Conservation (phyloP, 2,113 vertebrate genomes). For the Hipposideros armiger region DNA sequence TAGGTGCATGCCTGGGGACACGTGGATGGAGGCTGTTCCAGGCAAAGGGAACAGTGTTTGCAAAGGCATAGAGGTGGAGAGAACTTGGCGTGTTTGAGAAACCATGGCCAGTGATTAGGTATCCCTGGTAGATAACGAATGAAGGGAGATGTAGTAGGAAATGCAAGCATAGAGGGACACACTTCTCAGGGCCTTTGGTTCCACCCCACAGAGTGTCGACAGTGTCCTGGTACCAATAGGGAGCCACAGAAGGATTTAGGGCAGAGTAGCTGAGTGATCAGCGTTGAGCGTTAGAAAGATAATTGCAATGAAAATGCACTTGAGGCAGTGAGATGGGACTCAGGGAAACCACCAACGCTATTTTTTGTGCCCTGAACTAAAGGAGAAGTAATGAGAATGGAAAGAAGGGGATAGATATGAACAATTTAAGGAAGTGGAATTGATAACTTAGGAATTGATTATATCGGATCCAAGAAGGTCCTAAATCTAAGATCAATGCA, state of each 20-base stretch:
- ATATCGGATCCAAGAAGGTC: not conserved
- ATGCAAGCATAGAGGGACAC: no score
- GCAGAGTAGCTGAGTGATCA: not conserved
- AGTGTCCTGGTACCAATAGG: not conserved
- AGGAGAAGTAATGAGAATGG: not conserved
- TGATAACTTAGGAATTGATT: not conserved
- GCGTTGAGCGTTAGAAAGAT: not conserved
- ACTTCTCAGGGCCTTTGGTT: not conserved
- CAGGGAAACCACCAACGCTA: not conserved
- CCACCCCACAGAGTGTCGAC: not conserved
- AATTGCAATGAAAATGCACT: not conserved
- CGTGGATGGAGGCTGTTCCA: not conserved
- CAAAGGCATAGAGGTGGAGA: not conserved
- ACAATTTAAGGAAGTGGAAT: not conserved
- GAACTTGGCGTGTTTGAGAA: not conserved
- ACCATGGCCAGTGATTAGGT: not conserved
- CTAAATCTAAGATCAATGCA: not conserved
- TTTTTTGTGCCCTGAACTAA: not conserved
- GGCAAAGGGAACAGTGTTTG: not conserved
- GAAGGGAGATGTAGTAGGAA: not conserved
- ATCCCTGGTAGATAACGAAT: not conserved
- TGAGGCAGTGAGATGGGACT: not conserved
- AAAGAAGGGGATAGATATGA: not conserved
- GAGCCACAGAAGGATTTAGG: not conserved
- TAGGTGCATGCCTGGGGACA: not conserved